phyloP scores from a whole-genome alignment of 2,113 vertebrate species.

The Gulo gulo region DNA sequence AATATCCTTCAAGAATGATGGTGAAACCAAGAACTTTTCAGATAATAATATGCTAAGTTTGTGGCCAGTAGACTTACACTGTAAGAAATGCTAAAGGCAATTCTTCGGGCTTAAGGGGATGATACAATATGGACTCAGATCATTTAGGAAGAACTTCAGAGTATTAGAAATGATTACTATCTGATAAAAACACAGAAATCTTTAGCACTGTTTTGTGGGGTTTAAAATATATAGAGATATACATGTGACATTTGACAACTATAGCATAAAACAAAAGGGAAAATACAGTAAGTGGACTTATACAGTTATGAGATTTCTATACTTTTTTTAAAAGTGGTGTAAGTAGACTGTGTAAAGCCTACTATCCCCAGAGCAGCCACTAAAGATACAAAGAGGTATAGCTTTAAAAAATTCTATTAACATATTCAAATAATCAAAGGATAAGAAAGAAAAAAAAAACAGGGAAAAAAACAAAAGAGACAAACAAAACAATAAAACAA shows the following conservation, averaged over 20 bases:
- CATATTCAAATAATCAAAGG: background rate
- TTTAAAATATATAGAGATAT: background rate
- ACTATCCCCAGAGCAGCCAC: background rate
- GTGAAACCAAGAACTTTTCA: background rate
- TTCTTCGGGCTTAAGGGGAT: background rate
- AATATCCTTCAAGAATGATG: background rate
- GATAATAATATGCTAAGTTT: background rate
- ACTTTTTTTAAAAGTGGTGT: background rate
- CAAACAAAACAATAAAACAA: background rate
- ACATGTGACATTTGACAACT: background rate
- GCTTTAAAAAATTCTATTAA: background rate
- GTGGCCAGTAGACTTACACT: background rate
- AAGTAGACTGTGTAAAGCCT: background rate
- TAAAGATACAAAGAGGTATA: background rate
- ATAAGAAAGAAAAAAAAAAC: background rate
- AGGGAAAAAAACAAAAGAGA: background rate
- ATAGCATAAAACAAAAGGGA: background rate
- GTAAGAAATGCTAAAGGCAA: background rate
- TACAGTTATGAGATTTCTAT: background rate
- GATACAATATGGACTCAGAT: background rate
- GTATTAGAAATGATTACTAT: background rate
- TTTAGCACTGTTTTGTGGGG: background rate
- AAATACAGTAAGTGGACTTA: background rate
- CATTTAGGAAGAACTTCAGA: background rate
- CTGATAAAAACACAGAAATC: background rate